Percentiles rank a stretch among this genome's conserved stretches.
These are phyloP conservation scores for Agrochola litura DNA, from an alignment of 2,888 invertebrate genomes.

Conservation along the genomic window DNA sequence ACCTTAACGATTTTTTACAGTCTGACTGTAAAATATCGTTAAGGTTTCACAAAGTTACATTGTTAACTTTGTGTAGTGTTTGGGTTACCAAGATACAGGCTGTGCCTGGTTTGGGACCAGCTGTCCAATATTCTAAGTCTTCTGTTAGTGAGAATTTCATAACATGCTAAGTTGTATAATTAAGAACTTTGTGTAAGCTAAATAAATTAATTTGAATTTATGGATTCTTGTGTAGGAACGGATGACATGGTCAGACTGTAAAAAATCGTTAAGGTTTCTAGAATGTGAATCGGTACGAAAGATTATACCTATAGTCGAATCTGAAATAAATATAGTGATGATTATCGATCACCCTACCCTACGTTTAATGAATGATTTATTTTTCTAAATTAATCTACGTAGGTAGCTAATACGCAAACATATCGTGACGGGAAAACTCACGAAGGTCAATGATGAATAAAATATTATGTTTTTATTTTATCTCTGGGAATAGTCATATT, in stretches of 20 bases:
- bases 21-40: background rate
- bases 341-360: background rate
- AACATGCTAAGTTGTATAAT: too few species aligned
- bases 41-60: background rate
- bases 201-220: conserved; percentile 11
- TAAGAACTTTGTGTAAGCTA: too few species aligned
- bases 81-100: too few species aligned
- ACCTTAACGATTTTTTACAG: too few species aligned
- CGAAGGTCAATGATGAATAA: background rate
- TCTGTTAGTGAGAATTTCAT: too few species aligned
- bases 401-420: background rate
- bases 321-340: too few species aligned
- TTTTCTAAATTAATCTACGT: background rate
- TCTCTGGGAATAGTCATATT: background rate
- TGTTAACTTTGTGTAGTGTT: too few species aligned
- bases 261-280: background rate
- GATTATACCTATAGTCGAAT: background rate
- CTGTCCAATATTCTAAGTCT: too few species aligned
- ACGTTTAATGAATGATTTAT: background rate
- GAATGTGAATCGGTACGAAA: background rate
- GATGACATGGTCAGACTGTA: background rate
- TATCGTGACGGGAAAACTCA: too few species aligned
- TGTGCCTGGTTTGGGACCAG: too few species aligned
- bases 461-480: background rate
- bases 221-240: background rate